These are phyloP conservation scores for Fregata magnificens DNA, from an alignment of 2,113 vertebrate genomes.

Conservation along the genomic window DNA sequence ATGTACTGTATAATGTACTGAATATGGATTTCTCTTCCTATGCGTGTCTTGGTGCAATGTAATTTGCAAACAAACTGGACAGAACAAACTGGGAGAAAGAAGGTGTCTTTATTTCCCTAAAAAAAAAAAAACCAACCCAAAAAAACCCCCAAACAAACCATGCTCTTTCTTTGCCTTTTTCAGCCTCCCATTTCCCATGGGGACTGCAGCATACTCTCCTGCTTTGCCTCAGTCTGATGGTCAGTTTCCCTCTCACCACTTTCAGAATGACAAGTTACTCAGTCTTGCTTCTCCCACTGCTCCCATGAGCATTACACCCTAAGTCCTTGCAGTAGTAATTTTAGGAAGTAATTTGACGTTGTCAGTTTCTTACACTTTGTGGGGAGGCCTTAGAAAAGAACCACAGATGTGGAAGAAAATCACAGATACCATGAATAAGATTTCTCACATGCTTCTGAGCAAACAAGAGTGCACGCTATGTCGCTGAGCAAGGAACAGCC, in stretches of 20 bases:
- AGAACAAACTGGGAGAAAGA: not conserved
- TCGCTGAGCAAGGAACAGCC: not conserved
- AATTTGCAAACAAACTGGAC: not conserved
- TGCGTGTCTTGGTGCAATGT: not conserved
- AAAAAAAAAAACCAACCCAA: not conserved
- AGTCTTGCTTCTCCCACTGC: not conserved
- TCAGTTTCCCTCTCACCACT: not conserved
- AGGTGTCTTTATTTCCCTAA: not conserved
- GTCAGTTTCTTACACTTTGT: not conserved
- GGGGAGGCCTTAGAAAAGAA: not conserved
- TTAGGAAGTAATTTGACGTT: not conserved
- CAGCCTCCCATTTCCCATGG: not conserved
- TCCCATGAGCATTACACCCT: not conserved
- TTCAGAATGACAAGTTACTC: not conserved
- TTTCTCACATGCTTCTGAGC: not conserved
- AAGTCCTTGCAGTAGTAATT: not conserved
- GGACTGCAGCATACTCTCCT: not conserved
- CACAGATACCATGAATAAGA: not conserved
- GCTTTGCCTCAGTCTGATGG: not conserved
- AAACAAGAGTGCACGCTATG: not conserved
- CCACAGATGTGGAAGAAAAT: not conserved
- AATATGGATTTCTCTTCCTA: not conserved
- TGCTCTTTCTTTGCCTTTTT: not conserved
- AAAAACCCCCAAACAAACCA: too few species aligned
- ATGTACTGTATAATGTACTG: not conserved